Evolutionary conservation across 2,113 vertebrate genomes (phyloP).

Genomic region (Muntiacus reevesi): DNA sequence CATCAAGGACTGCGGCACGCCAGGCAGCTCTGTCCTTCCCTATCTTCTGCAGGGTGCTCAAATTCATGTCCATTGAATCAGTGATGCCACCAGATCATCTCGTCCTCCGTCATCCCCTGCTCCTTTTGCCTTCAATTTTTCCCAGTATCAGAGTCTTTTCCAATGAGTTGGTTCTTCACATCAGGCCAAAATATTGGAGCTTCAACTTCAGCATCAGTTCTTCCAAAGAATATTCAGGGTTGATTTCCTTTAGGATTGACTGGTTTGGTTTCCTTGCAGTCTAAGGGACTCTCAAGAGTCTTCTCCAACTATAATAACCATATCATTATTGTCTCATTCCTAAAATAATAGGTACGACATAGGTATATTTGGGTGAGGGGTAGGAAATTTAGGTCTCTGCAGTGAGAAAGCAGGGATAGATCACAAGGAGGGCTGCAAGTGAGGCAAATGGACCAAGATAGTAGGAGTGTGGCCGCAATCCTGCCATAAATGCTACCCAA

Average conservation of each 20-base stretch:
- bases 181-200: not conserved
- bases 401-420: not conserved
- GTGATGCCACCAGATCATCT: not conserved
- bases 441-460: not conserved
- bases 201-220: not conserved
- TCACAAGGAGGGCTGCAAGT: not conserved
- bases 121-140: not conserved
- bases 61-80: not conserved
- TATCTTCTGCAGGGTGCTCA: not conserved
- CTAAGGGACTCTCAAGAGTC: not conserved
- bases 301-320: not conserved
- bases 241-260: not conserved
- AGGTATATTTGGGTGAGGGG: not conserved
- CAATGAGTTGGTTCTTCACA: not conserved
- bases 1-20: accelerated
- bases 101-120: not conserved
- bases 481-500: accelerated
- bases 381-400: not conserved
- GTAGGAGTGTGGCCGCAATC: accelerated
- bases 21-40: not conserved
- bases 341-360: not conserved
- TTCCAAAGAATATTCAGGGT: not conserved
- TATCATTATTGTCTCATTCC: not conserved
- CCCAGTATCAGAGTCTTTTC: not conserved
- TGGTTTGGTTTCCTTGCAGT: not conserved